Conservation (phyloP, 1,140 invertebrate genomes). For the Procambarus virginalis region DNA sequence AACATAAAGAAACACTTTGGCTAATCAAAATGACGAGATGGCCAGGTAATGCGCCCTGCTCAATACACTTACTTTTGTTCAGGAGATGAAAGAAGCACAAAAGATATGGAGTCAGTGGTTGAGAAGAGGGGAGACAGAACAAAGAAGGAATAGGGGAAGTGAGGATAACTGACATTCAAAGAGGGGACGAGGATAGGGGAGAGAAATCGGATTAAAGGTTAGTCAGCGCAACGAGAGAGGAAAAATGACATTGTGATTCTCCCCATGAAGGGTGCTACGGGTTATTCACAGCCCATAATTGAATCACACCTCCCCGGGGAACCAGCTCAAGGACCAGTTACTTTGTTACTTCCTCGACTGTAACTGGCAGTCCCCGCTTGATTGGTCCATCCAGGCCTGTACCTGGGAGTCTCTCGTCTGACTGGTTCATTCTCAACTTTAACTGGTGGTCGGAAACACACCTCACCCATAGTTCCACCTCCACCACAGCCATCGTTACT, state of each 20-base stretch:
- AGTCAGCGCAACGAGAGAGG: slow-evolving; percentile 28
- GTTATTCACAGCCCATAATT: slow-evolving; percentile 23
- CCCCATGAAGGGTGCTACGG: background rate
- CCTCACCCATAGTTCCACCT: too few relatives aligned
- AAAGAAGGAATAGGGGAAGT: slow-evolving; percentile 17
- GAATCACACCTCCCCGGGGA: background rate
- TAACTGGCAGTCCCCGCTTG: too few relatives aligned
- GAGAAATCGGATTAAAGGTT: slow-evolving; percentile 34
- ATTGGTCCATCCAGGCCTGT: too few relatives aligned
- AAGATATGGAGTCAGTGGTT: background rate
- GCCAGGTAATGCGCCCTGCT: too few relatives aligned
- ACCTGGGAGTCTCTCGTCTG: too few relatives aligned
- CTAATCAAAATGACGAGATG: too few relatives aligned
- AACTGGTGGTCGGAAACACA: too few relatives aligned
- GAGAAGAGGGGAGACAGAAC: background rate
- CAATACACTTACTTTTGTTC: background rate
- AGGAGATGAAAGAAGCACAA: background rate
- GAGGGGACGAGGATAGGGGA: slow-evolving; percentile 16
- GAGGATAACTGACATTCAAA: slow-evolving; percentile 38
- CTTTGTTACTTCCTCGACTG: too few relatives aligned
- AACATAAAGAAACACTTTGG: too few relatives aligned
- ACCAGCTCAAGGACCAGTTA: background rate
- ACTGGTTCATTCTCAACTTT: too few relatives aligned
- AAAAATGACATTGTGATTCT: slow-evolving; percentile 32
- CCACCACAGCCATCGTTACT: too few relatives aligned